Percentiles rank a stretch among this genome's conserved stretches.
Evolutionary conservation across 1,140 invertebrate genomes (phyloP).

Genomic region (Yoshiicerus persimilis): DNA sequence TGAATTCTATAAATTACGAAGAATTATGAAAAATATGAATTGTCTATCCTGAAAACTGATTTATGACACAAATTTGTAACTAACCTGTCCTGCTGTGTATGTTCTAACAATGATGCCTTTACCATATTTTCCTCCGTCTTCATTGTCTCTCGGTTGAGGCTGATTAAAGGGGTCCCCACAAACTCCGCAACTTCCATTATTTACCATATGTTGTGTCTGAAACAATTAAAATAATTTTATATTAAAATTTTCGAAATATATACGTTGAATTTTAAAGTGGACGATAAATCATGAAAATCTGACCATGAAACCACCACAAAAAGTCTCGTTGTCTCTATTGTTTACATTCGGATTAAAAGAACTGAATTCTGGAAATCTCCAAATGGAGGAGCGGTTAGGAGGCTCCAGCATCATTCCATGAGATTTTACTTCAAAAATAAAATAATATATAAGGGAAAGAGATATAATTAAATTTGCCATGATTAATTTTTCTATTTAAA

Average conservation of each 20-base stretch:
- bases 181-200: constrained; percentile 56
- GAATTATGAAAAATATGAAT: too few relatives aligned
- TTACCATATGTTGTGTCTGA: constrained; percentile 48
- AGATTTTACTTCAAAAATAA: neutral
- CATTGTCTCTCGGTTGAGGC: constrained; percentile 57
- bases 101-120: constrained; percentile 55
- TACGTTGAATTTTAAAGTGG: neutral
- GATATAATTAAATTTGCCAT: too few relatives aligned
- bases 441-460: too few relatives aligned
- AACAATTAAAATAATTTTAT: neutral
- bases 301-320: constrained; percentile 57
- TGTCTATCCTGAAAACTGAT: too few relatives aligned
- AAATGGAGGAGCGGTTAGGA: constrained; percentile 53
- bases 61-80: too few relatives aligned
- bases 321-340: constrained; percentile 60
- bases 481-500: too few relatives aligned
- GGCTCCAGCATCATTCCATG: constrained; percentile 55
- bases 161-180: constrained; percentile 54
- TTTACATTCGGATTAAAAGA: constrained; percentile 53
- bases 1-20: too few relatives aligned
- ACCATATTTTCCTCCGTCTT: constrained; percentile 60
- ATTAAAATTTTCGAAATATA: neutral
- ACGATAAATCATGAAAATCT: neutral
- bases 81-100: constrained; percentile 53
- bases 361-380: constrained; percentile 49